Base-by-base conservation (phyloP, 2,888 invertebrate genomes). In the Amphiduros pacificus region DNA sequence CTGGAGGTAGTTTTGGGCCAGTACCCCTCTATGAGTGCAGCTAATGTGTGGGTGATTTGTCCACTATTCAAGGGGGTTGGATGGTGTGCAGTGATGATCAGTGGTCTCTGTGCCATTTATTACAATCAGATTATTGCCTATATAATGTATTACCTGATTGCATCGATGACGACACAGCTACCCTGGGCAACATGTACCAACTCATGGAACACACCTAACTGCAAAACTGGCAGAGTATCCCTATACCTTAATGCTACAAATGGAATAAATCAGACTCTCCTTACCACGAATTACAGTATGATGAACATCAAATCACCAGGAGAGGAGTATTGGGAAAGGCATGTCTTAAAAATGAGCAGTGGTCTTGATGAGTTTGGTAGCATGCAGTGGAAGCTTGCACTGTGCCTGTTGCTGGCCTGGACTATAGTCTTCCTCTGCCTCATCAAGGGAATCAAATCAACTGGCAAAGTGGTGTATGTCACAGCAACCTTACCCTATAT, bases 51-150 rank as follows among this genome's bases (percentile, higher is more conserved):
- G n/a, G n/a, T n/a, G n/a, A n/a, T n/a, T n/a, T n/a, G n/a, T n/a
- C n/a, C n/a, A n/a, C n/a, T n/a, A n/a, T n/a, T n/a, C n/a, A n/a
- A n/a, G n/a, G n/a, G n/a, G n/a, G n/a, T 58, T 9, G 58, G 58
- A 1, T 31, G 32, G 31, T 48, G 48, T 29, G 49, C 58, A n/a
- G 36, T 58, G 17, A 27, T 26, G 17, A 36, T 36, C 50, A 32
- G 49, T 24, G 58, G 32, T 20, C 49, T 58, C 5, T 50, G 58
- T 51, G 29, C 50, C 26, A 48, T 58, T 51, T 58, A 58, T 51
- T 67, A 67, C 62, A 65, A 67, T 48, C 61, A 64, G 24, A 61
- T 67, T 52, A 52, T 67, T 14, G 60, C 60, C 31, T 63, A 59
- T 57, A 56, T 55, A 20, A 14, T 67, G 9, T 62, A 53, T 49